These are phyloP conservation scores for Hedya salicella DNA, from an alignment of 2,888 invertebrate species.

Conservation along the genomic window DNA sequence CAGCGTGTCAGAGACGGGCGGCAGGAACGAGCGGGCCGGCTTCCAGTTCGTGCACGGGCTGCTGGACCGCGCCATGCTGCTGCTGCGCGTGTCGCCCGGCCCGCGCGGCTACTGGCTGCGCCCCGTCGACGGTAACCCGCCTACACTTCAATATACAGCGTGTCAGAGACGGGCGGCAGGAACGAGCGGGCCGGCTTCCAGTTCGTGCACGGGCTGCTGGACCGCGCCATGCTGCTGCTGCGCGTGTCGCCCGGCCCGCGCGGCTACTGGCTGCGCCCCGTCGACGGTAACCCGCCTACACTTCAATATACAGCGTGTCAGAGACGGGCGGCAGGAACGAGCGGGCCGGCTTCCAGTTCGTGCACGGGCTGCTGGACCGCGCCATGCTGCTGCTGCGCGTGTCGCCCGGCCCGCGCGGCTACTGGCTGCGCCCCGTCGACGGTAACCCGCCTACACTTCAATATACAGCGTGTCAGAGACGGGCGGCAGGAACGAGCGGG, in stretches of 20 bases:
- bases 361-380: constrained; percentile 98
- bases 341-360: constrained; percentile 82
- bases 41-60: constrained; percentile 96
- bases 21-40: too few relatives aligned
- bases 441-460: constrained; percentile 84
- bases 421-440: constrained; percentile 89
- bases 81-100: constrained; percentile 90
- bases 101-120: constrained; percentile 90
- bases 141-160: too few relatives aligned
- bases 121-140: constrained; percentile 87
- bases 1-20: neutral
- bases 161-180: constrained; percentile 86
- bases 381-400: constrained; percentile 93
- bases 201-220: constrained; percentile 97
- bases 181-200: constrained; percentile 68
- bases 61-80: constrained; percentile 95
- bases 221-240: constrained; percentile 94
- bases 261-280: constrained; percentile 91
- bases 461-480: too few relatives aligned
- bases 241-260: constrained; percentile 87
- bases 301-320: too few relatives aligned
- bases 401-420: constrained; percentile 88
- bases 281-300: constrained; percentile 86
- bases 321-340: too few relatives aligned
- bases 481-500: too few relatives aligned